Conservation (phyloP, 2,888 invertebrate species). For the Amiota minor region DNA sequence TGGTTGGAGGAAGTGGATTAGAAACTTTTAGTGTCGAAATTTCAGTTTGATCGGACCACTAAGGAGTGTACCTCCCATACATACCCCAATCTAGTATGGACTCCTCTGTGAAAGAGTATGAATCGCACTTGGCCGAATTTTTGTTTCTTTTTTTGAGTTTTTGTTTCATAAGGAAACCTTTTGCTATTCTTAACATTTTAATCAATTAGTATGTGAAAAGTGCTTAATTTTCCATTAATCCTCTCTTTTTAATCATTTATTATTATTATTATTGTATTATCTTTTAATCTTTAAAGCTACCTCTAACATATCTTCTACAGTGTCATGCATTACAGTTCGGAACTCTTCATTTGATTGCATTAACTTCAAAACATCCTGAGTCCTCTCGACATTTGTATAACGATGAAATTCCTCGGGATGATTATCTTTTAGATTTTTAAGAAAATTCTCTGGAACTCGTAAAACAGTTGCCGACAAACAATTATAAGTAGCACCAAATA, state of each 20-base stretch:
- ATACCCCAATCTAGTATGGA: too few relatives aligned
- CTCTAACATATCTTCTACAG: slow-evolving; percentile 62
- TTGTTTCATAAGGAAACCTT: too few relatives aligned
- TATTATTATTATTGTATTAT: background rate
- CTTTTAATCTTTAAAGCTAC: slow-evolving; percentile 43
- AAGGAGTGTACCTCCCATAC: too few relatives aligned
- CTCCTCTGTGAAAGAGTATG: too few relatives aligned
- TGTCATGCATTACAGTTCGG: slow-evolving; percentile 55
- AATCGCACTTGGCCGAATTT: too few relatives aligned
- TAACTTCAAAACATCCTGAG: slow-evolving; percentile 50
- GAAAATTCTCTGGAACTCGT: slow-evolving; percentile 68
- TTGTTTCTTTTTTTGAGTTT: too few relatives aligned
- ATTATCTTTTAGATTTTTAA: slow-evolving; percentile 64
- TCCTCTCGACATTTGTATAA: slow-evolving; percentile 68
- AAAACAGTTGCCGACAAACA: slow-evolving; percentile 65
- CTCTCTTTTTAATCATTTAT: background rate
- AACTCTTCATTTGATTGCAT: slow-evolving; percentile 54
- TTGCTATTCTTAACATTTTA: too few relatives aligned
- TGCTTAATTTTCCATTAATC: too few relatives aligned
- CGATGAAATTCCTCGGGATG: slow-evolving; percentile 68
- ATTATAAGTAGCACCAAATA: slow-evolving; percentile 71
- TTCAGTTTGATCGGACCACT: too few relatives aligned
- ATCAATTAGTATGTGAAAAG: too few relatives aligned
- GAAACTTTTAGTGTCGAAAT: too few relatives aligned
- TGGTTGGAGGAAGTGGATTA: too few relatives aligned